Evolutionary conservation across 1,140 invertebrate species (phyloP).

Genomic region (Idris sp.): DNA sequence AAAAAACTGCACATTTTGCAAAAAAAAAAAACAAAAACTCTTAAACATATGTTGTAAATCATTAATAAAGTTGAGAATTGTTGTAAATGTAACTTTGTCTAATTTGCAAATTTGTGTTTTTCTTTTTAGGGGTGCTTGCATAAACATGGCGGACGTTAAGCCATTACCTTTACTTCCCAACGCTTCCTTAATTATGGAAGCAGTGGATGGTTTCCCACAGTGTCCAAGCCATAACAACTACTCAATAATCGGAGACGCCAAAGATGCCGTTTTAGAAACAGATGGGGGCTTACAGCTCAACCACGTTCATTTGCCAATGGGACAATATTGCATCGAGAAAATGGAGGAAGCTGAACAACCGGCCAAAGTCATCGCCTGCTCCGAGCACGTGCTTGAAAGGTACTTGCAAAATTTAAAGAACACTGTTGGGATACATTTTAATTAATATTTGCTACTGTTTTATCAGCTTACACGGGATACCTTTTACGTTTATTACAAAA

Average conservation of each 20-base stretch:
- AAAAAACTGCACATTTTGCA: too few relatives aligned
- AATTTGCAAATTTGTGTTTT: too few relatives aligned
- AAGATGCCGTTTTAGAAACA: constrained; percentile 72
- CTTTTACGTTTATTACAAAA: constrained; percentile 9
- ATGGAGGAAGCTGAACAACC: constrained; percentile 77
- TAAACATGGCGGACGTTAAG: constrained; percentile 65
- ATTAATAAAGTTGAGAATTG: background rate
- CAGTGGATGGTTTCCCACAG: constrained; percentile 79
- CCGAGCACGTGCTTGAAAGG: constrained; percentile 75
- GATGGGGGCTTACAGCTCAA: constrained; percentile 76
- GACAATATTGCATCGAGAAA: constrained; percentile 82
- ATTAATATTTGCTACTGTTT: constrained; percentile 16
- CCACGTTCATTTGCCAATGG: constrained; percentile 76
- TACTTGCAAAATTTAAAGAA: constrained; percentile 50
- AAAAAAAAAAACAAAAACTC: too few relatives aligned
- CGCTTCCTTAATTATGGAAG: constrained; percentile 65
- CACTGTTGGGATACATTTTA: constrained; percentile 6
- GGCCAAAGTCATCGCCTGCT: constrained; percentile 82
- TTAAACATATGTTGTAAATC: too few relatives aligned
- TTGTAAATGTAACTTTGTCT: background rate
- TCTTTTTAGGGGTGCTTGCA: constrained; percentile 75
- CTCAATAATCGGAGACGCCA: constrained; percentile 77
- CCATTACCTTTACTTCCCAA: constrained; percentile 73
- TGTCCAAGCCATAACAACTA: constrained; percentile 75
- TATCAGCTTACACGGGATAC: constrained; percentile 1